Percentiles rank a stretch among this genome's conserved stretches.
These are phyloP conservation scores for Drosophila recens DNA, from an alignment of 2,888 invertebrate genomes.

Conservation along the genomic window DNA sequence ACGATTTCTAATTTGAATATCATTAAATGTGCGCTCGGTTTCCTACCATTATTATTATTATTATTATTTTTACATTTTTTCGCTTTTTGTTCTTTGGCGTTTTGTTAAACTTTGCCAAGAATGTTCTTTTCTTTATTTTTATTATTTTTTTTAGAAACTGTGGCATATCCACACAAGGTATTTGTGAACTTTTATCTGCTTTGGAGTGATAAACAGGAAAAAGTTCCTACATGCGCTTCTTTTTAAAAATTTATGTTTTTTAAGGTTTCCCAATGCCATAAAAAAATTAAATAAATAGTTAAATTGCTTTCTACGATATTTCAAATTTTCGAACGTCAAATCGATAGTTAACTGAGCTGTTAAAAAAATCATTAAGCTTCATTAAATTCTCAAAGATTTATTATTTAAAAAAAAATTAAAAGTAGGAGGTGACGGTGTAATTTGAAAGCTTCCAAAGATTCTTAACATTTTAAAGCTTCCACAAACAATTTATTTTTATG, in stretches of 20 bases:
- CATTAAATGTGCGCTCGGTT: constrained; percentile 48
- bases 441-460: too few species aligned
- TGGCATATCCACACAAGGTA: neutral
- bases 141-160: neutral
- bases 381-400: neutral
- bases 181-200: neutral
- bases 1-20: constrained; percentile 71
- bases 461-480: too few species aligned
- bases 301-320: neutral
- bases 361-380: too few species aligned
- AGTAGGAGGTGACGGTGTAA: too few species aligned
- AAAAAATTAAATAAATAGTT: neutral
- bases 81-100: constrained; percentile 7
- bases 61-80: constrained; percentile 36
- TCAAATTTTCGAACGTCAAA: neutral
- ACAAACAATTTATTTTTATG: neutral
- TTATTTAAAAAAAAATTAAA: neutral
- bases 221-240: neutral
- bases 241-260: neutral
- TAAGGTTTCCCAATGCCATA: neutral
- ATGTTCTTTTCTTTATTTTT: neutral
- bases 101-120: neutral
- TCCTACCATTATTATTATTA: constrained; percentile 27
- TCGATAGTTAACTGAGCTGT: neutral
- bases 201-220: neutral